Evolutionary conservation across 2,888 invertebrate species (phyloP), one percentile per base, ranked within the genome.

Genomic region (Dryobotodes eremita): DNA sequence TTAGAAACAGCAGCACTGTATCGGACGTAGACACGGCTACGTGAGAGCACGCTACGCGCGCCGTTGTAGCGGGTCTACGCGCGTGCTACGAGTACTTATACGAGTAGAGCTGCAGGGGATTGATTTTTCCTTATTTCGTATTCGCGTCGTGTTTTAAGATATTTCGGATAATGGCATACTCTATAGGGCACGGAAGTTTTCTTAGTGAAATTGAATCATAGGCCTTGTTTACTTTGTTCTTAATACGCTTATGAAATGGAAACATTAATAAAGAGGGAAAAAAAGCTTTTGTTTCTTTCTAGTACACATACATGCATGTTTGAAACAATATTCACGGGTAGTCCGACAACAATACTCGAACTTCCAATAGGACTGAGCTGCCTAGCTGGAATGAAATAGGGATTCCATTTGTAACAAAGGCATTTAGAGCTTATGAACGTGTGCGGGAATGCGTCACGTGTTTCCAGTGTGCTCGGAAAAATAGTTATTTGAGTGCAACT

Each of bases 41-140:
- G 95, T 94, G 94, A 91, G 90, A 82, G 80, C 85, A 75, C 86
- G 92, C 93, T 94, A 94, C 94, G 94, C 55, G 71, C 85, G 87
- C 86, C 90, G 87, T 85, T 90, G 89, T 89, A 89, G 89, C 78
- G 73, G 77, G 73, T 80, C 91, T 92, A 92, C 91, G 91, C 79
- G 87, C 90, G 89, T 89, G 91, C 90, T 91, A 91, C 91, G 90
- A 87, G 89, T 88, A 84, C 79, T 71, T 85, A 84, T 80, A n/a
- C n/a, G n/a, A n/a, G n/a, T n/a, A 79, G 55, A 55, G 74, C 77
- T 71, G 83, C 55, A 75, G 17, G 65, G 88, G 86, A 94, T 95
- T 93, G 93, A 94, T 94, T 94, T 94, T 92, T 87, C 85, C 80
- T 80, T 86, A 84, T 89, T 91, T 89, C 84, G 90, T 92, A 93